Base-by-base conservation (phyloP, 2,888 invertebrate species). In the Spicauda simplicius region DNA sequence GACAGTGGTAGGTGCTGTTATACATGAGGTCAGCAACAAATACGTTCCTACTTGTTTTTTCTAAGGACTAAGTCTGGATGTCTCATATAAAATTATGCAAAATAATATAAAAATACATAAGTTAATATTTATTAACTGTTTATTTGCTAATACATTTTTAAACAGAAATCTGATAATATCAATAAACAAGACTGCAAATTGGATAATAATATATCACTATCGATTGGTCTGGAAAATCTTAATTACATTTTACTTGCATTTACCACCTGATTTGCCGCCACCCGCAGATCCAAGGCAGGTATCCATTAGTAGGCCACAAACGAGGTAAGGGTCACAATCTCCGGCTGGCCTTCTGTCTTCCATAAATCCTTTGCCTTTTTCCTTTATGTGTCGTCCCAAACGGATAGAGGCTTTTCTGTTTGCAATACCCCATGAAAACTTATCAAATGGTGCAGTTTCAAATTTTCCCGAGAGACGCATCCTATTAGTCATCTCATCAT, bases 371-470 rank as follows among this genome's bases (percentile, higher is more conserved):
- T 96, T 97, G 76, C 97, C 97, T 25, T 97, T 97, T 79, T 97
- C 97, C 62, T 97, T 97, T 61, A 97, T 97, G 68, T 96, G 95
- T 60, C 98, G 95, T 37, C 98, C 98, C 77, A 99, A 97, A 70
- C 99, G 96, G 84, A 99, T 97, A 79, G 98, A 98, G 75, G 97
- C 96, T 65, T 97, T 97, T 76, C 99, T 96, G 87, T 98, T 98
- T 61, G 98, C 99, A 8, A 99, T 97, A 55, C 97, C 98, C 83
- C 95, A 94, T 68, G 96, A 95, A 87, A 99, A 99, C 84, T 98
- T 97, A 76, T 98, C 97, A 80, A 99, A 99, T 20, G 96, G 97
- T 58, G 98, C 97, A 0, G 99, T 99, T 92, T 99, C 99, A 87
- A 98, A 98, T 81, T 94, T 95, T 62, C 99, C 99, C 10, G 98